These are phyloP conservation scores for Conus betulinus DNA, from an alignment of 1,140 invertebrate species.

Conservation along the genomic window DNA sequence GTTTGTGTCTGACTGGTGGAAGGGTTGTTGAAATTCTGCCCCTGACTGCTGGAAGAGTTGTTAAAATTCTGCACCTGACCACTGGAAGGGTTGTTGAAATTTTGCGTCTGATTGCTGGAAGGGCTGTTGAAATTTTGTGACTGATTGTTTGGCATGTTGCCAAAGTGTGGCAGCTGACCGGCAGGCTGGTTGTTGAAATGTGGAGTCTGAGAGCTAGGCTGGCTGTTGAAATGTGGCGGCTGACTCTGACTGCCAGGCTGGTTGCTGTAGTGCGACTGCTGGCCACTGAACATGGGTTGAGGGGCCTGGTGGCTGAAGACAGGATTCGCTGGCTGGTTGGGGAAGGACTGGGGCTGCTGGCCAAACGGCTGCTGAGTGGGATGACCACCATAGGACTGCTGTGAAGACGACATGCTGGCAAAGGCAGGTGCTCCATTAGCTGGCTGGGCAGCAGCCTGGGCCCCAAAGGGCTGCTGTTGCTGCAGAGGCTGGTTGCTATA, in stretches of 20 bases:
- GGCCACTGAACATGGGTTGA: background rate
- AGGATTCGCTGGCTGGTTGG: background rate
- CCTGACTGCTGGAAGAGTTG: background rate
- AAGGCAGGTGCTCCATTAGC: background rate
- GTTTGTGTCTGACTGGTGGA: background rate
- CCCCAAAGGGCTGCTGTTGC: background rate
- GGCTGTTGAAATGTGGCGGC: background rate
- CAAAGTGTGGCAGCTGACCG: background rate
- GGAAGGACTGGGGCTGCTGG: slow-evolving; percentile 7
- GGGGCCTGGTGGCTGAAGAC: background rate
- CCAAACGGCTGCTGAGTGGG: background rate
- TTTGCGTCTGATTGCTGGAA: background rate
- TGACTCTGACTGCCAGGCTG: background rate
- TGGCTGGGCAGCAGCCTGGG: background rate
- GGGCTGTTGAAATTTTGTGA: background rate
- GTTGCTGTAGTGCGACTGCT: background rate
- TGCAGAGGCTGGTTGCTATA: slow-evolving; percentile 1
- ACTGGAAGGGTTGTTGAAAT: background rate
- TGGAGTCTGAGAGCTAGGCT: background rate
- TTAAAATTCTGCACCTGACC: background rate
- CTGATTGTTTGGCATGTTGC: background rate
- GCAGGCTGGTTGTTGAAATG: background rate
- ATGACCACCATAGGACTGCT: slow-evolving; percentile 8
- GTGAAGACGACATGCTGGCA: background rate
- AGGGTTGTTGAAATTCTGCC: background rate